Percentiles rank a stretch among this genome's conserved stretches.
Evolutionary conservation across 1,140 invertebrate species (phyloP).

Genomic region (Carposina sasakii): DNA sequence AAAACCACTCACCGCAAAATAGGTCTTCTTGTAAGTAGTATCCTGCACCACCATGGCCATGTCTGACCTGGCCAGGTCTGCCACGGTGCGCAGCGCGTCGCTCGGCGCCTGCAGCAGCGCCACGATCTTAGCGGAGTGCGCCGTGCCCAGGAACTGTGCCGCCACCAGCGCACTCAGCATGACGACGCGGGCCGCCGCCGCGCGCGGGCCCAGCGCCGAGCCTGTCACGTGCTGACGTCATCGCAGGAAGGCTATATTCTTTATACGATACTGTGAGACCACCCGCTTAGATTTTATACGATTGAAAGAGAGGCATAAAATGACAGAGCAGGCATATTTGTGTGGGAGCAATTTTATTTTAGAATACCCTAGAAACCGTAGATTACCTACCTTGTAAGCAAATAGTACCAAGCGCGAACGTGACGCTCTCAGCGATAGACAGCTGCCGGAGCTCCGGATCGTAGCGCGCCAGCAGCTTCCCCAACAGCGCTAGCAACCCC

Average conservation of each 20-base stretch:
- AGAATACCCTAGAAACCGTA: too few species aligned
- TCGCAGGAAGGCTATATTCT: too few species aligned
- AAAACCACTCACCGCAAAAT: constrained; percentile 62
- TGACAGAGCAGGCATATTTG: too few species aligned
- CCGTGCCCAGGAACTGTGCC: constrained; percentile 73
- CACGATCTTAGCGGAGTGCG: constrained; percentile 77
- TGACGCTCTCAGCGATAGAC: constrained; percentile 56
- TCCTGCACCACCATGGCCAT: constrained; percentile 73
- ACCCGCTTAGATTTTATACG: too few species aligned
- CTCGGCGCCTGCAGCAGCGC: constrained; percentile 75
- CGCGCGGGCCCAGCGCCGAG: too few species aligned
- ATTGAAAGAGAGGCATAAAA: too few species aligned
- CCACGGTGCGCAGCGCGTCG: constrained; percentile 67
- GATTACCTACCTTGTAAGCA: constrained; percentile 81
- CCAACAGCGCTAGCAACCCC: constrained; percentile 31
- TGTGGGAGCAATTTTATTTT: too few species aligned
- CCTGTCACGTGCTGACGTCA: too few species aligned
- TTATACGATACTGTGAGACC: too few species aligned
- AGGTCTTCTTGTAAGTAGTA: constrained; percentile 73
- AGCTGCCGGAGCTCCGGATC: constrained; percentile 37
- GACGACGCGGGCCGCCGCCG: constrained; percentile 66
- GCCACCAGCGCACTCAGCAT: constrained; percentile 72
- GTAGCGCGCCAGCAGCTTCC: constrained; percentile 22
- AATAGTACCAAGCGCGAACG: constrained; percentile 72
- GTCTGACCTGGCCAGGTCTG: constrained; percentile 70